Conservation (phyloP, 2,888 invertebrate genomes). For the Drosophila ezoana region DNA sequence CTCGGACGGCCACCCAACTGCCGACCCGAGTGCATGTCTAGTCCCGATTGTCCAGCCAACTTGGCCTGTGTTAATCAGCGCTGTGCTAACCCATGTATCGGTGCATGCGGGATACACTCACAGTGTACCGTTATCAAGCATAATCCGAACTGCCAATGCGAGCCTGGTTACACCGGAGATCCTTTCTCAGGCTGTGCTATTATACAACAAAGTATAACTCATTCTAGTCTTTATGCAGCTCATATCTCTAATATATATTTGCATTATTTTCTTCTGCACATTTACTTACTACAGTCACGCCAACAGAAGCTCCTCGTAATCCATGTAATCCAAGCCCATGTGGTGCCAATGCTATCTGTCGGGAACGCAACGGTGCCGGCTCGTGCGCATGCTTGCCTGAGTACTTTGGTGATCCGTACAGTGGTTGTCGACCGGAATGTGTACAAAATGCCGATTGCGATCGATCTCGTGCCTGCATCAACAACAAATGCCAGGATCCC, state of each 20-base stretch:
- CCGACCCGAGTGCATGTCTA: constrained; percentile 91
- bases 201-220: constrained; percentile 85
- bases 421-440: constrained; percentile 92
- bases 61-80: constrained; percentile 92
- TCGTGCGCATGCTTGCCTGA: constrained; percentile 91
- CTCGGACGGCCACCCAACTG: constrained; percentile 94
- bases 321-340: constrained; percentile 93
- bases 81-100: constrained; percentile 92
- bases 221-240: not conserved
- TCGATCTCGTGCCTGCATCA: constrained; percentile 89
- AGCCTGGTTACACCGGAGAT: constrained; percentile 91
- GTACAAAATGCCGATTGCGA: constrained; percentile 91
- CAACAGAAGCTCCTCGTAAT: constrained; percentile 87
- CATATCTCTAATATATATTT: constrained; percentile 9
- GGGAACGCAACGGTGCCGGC: constrained; percentile 90
- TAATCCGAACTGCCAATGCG: constrained; percentile 91
- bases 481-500: constrained; percentile 92
- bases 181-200: constrained; percentile 90
- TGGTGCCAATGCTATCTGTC: constrained; percentile 92
- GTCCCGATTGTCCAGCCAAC: constrained; percentile 90
- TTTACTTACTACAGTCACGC: constrained; percentile 67
- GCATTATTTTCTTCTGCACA: not conserved
- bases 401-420: constrained; percentile 92
- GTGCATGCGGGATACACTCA: constrained; percentile 91
- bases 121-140: constrained; percentile 92